Conservation (phyloP, 2,113 vertebrate genomes). For the Hymenochirus boettgeri region DNA sequence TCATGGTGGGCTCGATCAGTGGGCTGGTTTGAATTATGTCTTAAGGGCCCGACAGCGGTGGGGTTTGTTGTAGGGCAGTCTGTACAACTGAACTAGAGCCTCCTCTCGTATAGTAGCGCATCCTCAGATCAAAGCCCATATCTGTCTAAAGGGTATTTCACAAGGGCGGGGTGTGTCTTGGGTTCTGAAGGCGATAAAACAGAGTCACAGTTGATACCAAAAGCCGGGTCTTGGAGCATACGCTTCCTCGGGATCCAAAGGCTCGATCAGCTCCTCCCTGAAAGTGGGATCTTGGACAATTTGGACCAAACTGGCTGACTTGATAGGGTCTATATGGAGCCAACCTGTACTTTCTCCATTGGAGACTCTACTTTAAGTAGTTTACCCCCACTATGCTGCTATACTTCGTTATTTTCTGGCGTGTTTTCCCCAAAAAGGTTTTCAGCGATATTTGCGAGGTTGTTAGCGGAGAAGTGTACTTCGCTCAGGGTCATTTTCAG, state of each 20-base stretch:
- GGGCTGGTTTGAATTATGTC: no score
- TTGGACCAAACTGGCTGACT: slow-evolving; percentile 88
- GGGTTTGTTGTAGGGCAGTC: no score
- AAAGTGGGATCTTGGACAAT: slow-evolving; percentile 70
- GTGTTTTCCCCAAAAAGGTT: slow-evolving; percentile 74
- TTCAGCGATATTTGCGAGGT: slow-evolving; percentile 77
- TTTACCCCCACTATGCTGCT: no score
- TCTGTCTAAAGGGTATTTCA: no score
- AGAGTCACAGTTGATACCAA: no score
- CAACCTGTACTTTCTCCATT: slow-evolving; percentile 50
- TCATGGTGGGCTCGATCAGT: no score
- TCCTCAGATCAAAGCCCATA: no score
- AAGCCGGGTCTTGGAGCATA: slow-evolving; percentile 74
- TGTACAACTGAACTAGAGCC: no score
- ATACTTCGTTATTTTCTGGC: neutral
- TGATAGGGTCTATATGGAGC: slow-evolving; percentile 80
- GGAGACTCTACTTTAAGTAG: slow-evolving; percentile 42
- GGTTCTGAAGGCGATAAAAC: no score
- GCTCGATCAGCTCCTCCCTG: slow-evolving; percentile 78
- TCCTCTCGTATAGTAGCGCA: no score
- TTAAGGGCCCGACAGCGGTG: no score
- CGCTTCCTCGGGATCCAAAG: slow-evolving; percentile 92
- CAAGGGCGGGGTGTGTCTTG: no score
- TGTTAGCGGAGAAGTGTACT: slow-evolving; percentile 31
- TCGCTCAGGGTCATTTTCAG: slow-evolving; percentile 19